phyloP scores from a whole-genome alignment of 2,113 vertebrate species.

The Cromileptes altivelis region DNA sequence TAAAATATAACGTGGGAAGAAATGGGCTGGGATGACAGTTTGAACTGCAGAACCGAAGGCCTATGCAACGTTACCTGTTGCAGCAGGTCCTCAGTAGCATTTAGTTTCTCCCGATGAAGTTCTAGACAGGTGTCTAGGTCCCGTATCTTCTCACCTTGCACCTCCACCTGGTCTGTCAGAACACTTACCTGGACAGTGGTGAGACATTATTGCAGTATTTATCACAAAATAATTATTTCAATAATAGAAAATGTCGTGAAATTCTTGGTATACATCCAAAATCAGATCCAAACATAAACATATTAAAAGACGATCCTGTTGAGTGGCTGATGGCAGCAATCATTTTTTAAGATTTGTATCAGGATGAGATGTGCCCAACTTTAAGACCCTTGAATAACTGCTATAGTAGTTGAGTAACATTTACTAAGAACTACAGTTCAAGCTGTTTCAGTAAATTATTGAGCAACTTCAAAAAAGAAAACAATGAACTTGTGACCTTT shows the following conservation, averaged over 20 bases:
- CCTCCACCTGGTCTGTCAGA: slow-evolving; percentile 97
- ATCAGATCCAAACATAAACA: no score
- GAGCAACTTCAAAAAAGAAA: no score
- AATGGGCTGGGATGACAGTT: neutral
- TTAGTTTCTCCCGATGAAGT: slow-evolving; percentile 93
- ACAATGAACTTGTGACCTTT: neutral
- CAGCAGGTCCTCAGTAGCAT: slow-evolving; percentile 93
- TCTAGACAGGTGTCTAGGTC: slow-evolving; percentile 95
- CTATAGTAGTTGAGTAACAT: no score
- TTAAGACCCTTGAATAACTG: no score
- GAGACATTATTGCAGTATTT: neutral
- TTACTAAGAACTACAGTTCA: no score
- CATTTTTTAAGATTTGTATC: no score
- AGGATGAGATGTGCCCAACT: no score
- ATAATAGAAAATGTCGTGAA: no score
- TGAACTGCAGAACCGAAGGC: neutral
- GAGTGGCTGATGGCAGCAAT: neutral
- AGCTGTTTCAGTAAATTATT: no score
- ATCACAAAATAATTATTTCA: no score
- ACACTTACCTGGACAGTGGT: slow-evolving; percentile 90
- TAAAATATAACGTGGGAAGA: no score
- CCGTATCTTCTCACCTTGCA: slow-evolving; percentile 98
- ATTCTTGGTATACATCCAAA: no score
- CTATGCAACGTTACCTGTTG: slow-evolving; percentile 85
- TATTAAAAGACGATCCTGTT: neutral